Evolutionary conservation across 2,113 vertebrate genomes (phyloP), one percentile per base, ranked within the genome.

Genomic region (Coregonus clupeaformis): DNA sequence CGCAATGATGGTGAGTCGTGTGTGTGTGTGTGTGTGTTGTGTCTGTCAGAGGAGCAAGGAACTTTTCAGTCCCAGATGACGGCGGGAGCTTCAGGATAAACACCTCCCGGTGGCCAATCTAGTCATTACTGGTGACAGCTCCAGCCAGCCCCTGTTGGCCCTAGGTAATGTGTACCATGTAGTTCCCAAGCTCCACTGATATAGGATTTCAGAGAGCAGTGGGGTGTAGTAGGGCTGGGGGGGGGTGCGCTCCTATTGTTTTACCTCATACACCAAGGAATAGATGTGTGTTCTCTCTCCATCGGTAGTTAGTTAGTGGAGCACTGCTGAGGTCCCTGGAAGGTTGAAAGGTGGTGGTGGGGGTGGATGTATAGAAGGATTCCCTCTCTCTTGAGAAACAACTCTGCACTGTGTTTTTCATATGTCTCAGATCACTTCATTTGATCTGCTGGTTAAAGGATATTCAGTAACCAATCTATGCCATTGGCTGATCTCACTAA

Each of bases 1-100:
- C 0, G 84, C 92, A 74, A 93, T 93, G 92, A 91, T 93, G 90
- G 86, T 88, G 72, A 86, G 82, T 60, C 13, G 2, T 60, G 7
- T n/a, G 13, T 60, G 57, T 20, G 57, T 59, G 90, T 3, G 20
- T 3, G 52, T 32, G 18, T 7, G 25, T 52, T 52, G 89, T 5
- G 22, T 5, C 71, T 36, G n/a, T 11, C 57, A 63, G 29, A 24
- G 13, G n/a, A 27, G 24, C 7, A 24, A 24, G 63, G 63, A 65
- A 65, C n/a, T 60, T 60, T 60, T 60, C 57, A n/a, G 57, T 22
- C 49, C 49, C 49, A 52, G 16, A 18, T 16, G 49, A 52, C 16
- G 57, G 18, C 20, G 1, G 20, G n/a, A n/a, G n/a, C 57, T 22
- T 60, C 57, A n/a, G n/a, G 57, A 57, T 29, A 49, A 45, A 52